These are phyloP conservation scores for Hirtodrosophila confusa DNA, from an alignment of 2,888 invertebrate genomes.

Conservation along the genomic window DNA sequence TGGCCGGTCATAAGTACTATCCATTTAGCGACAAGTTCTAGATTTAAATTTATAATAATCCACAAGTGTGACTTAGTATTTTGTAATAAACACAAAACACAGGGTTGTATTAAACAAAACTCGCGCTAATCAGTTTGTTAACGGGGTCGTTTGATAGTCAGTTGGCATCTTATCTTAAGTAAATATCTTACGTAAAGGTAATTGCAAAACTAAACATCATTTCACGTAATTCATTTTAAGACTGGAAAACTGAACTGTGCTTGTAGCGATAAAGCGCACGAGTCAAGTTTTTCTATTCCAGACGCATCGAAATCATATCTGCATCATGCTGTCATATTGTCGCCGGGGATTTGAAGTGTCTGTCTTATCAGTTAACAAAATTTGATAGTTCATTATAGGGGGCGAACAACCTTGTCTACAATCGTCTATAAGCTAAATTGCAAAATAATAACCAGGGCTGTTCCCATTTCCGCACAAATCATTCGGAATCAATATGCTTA, in stretches of 20 bases:
- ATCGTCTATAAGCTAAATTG: too few species aligned
- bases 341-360: slow-evolving; percentile 30
- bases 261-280: slow-evolving; percentile 38
- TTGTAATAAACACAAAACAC: slow-evolving; percentile 41
- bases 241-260: slow-evolving; percentile 10
- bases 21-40: slow-evolving; percentile 81
- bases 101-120: slow-evolving; percentile 14
- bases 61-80: slow-evolving; percentile 22
- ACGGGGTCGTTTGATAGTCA: slow-evolving; percentile 50
- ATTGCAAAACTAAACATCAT: slow-evolving; percentile 7
- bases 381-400: slow-evolving; percentile 22
- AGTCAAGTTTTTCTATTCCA: slow-evolving; percentile 23
- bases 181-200: slow-evolving; percentile 47
- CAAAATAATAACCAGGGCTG: too few species aligned
- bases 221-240: slow-evolving; percentile 17
- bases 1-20: slow-evolving; percentile 80
- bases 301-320: slow-evolving; percentile 55
- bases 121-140: slow-evolving; percentile 42
- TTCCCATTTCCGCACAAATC: too few species aligned
- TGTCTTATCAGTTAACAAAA: slow-evolving; percentile 43
- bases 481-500: too few species aligned
- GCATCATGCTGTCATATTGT: slow-evolving; percentile 29
- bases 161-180: slow-evolving; percentile 56
- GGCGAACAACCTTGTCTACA: slow-evolving; percentile 11
- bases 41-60: slow-evolving; percentile 8